Conservation (phyloP, 1,140 invertebrate genomes). For the Eumaeus atala region DNA sequence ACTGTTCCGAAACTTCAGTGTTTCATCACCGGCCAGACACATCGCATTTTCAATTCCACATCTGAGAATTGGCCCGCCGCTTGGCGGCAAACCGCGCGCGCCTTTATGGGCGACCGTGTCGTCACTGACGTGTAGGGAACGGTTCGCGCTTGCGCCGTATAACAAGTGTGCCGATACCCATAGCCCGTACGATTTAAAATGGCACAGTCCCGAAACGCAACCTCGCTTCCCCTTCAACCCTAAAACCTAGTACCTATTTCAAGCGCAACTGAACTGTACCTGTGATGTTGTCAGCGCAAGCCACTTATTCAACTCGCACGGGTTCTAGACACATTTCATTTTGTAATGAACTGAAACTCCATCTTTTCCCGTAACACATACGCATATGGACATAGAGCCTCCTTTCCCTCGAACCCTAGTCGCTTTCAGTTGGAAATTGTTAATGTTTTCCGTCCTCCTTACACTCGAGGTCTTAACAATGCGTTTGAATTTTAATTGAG, state of each 20-base stretch:
- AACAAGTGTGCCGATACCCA: conserved; percentile 41
- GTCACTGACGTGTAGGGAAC: conserved; percentile 40
- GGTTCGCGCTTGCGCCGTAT: conserved; percentile 44
- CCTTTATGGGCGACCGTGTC: conserved; percentile 31
- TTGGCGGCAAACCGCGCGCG: conserved; percentile 41
- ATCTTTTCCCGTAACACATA: conserved; percentile 18
- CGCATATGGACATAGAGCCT: conserved; percentile 21
- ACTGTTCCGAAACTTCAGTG: too few relatives aligned
- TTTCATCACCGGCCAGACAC: conserved; percentile 20
- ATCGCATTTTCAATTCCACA: conserved; percentile 37
- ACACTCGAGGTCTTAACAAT: conserved; percentile 32
- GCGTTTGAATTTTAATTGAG: conserved; percentile 51
- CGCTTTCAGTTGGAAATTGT: conserved; percentile 41
- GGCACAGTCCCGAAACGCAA: too few relatives aligned
- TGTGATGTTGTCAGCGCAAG: too few relatives aligned
- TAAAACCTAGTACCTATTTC: too few relatives aligned
- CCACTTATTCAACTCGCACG: too few relatives aligned
- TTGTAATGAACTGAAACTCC: conserved; percentile 51
- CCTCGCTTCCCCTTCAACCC: too few relatives aligned
- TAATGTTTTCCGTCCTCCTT: conserved; percentile 38
- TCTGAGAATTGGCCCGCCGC: conserved; percentile 34
- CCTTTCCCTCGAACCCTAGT: conserved; percentile 19
- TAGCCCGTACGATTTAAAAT: not conserved
- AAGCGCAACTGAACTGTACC: too few relatives aligned
- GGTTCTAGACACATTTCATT: conserved; percentile 37